A percentile compares a stretch with the other conserved stretches of the same genome.
These are phyloP conservation scores for Argya squamiceps DNA, from an alignment of 2,797 vertebrate genomes.

Conservation along the genomic window DNA sequence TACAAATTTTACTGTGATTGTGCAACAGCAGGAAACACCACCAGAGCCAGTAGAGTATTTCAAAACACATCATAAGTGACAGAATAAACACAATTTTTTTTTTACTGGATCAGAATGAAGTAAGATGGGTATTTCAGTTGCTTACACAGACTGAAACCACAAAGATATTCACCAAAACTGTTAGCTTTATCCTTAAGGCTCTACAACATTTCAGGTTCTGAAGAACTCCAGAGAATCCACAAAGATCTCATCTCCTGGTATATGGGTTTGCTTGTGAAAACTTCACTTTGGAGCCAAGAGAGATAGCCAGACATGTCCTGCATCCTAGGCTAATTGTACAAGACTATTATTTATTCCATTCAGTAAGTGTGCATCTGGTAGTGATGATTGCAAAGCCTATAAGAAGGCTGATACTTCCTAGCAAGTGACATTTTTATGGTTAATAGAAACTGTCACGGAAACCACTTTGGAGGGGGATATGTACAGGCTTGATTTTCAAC, in stretches of 20 bases:
- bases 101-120: not conserved
- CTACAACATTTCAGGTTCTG: not conserved
- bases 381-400: constrained; percentile 60
- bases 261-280: constrained; percentile 2
- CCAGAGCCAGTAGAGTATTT: constrained; percentile 3
- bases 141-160: not conserved
- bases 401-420: constrained; percentile 66
- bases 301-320: constrained; percentile 30
- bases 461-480: constrained; percentile 55
- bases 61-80: constrained; percentile 6
- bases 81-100: not conserved
- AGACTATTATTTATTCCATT: constrained; percentile 61
- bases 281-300: not conserved
- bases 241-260: not conserved
- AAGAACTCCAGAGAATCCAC: not conserved
- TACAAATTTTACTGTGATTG: not conserved
- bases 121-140: constrained; percentile 1
- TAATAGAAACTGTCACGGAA: constrained; percentile 63
- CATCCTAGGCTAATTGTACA: constrained; percentile 47
- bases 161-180: not conserved
- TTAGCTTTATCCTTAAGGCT: not conserved
- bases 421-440: constrained; percentile 71
- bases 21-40: not conserved
- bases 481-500: constrained; percentile 58
- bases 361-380: constrained; percentile 57